Base-by-base conservation (phyloP, 2,797 vertebrate genomes). In the Distichodus sexfasciatus region DNA sequence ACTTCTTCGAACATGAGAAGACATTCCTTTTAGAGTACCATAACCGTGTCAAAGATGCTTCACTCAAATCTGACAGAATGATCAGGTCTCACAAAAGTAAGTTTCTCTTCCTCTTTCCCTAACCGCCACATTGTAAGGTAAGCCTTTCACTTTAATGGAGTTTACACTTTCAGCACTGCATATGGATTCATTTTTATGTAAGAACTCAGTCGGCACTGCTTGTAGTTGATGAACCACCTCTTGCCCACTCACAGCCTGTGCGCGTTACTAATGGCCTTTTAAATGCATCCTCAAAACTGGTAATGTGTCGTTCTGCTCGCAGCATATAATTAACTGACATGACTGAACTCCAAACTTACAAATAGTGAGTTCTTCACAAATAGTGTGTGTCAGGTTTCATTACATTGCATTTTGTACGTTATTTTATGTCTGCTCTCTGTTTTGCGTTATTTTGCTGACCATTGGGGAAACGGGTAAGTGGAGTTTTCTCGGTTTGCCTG, bases 1-100 rank as follows among this genome's bases (percentile, higher is more conserved):
- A 98, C 83, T 99, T 98, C 89, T 99, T 98, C 75, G 97, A 99
- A 77, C 96, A 99, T 12, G 97, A 99, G 86, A 94, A 97, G 87
- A 98, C 95, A 28, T 99, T 99, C 81, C 94, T 99, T 84, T 88
- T 99, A 81, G 96, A 99, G 75, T 99, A 99, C 83, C 96, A 99
- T 89, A 98, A 95, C 84, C 81, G 96, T 79, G 96, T 99, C 51
- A 99, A 98, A 87, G 97, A 98, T 70, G 89, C 96, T 0, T 97
- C 96, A 63, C 89, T 92, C 82, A 99, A 98, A 81, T 97, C 95
- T 51, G 97, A 99, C 87, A 89, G 94, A 83, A 98, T 98, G 97
- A 98, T 98, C 85, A 93, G 93, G 85, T 96, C 96, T 1, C 97
- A 98, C 89, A 99, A 98, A 92, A 97, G 97, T 98, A 92, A 91